A percentile compares a stretch with the other conserved stretches of the same genome.
These are phyloP conservation scores for Gandaritis pyraliata DNA, from an alignment of 2,888 invertebrate species.

Conservation along the genomic window DNA sequence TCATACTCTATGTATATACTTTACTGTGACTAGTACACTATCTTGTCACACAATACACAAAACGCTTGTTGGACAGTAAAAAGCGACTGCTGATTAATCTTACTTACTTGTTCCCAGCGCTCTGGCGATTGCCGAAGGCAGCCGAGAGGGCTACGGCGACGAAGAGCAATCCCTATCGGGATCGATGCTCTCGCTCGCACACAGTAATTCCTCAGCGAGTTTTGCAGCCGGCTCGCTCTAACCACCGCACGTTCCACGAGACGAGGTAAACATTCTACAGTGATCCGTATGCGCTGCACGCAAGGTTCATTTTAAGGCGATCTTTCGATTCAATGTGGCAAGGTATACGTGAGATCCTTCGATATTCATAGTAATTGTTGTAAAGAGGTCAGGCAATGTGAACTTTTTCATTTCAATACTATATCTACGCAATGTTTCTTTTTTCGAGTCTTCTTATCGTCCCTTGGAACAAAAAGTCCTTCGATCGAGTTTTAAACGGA, in stretches of 20 bases:
- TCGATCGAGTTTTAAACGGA: constrained; percentile 17
- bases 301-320: constrained; percentile 18
- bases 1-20: too few species aligned
- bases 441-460: constrained; percentile 8
- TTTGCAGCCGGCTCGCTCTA: constrained; percentile 93
- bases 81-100: not conserved
- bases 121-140: constrained; percentile 95
- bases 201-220: constrained; percentile 97
- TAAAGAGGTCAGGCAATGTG: constrained; percentile 12
- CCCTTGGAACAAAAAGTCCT: constrained; percentile 11
- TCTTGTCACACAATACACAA: too few species aligned
- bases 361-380: constrained; percentile 1
- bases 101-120: constrained; percentile 85
- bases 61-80: not conserved
- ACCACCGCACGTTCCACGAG: constrained; percentile 41
- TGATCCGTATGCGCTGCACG: constrained; percentile 13
- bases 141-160: constrained; percentile 94
- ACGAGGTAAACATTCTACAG: constrained; percentile 24
- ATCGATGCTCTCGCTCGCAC: constrained; percentile 97
- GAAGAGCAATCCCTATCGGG: constrained; percentile 97
- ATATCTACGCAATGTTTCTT: constrained; percentile 7
- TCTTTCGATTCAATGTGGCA: constrained; percentile 2
- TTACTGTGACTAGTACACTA: too few species aligned
- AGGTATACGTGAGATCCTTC: constrained; percentile 4
- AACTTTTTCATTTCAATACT: constrained; percentile 12